Base-by-base conservation (phyloP, 2,113 vertebrate species). In the Halcyon senegalensis region DNA sequence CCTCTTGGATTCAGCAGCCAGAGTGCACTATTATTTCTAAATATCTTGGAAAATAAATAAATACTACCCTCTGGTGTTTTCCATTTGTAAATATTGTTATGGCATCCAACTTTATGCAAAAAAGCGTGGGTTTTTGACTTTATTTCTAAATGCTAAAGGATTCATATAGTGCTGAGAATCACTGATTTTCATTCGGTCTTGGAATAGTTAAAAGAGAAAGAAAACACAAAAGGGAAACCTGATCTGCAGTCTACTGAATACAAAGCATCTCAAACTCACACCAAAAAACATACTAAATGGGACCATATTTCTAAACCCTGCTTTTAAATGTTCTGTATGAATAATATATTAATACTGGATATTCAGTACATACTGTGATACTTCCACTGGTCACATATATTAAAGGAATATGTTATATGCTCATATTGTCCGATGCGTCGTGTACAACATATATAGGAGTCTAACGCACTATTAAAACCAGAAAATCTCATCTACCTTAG, bases 41-140 rank as follows among this genome's bases (percentile, higher is more conserved):
- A 87, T 77, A 88, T 8, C 9, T 56, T 68, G 51, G 87, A 96
- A 98, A 96, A 93, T 95, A 97, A 98, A 97, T 97, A 95, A 96
- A 98, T 94, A 82, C 97, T 97, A 96, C 97, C 96, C 96, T 97
- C 97, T 97, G 96, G 91, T 98, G 97, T 96, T 97, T 96, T 84
- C 44, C 58, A 69, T 94, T 85, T 94, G 96, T 81, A 96, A 95
- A 96, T 91, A 93, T 90, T 84, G 55, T 53, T 73, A 39, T 7
- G 20, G 8, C 56, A 37, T 44, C 41, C 21, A 62, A 37, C 8
- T 39, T 66, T 59, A 21, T 14, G 21, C 5, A 31, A 37, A 77
- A 43, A 79, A 63, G 51, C 2, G 2, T 46, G 10, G 16, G 83
- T 58, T 24, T 59, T 59, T 70, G 3, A 8, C 30, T 75, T 39